phyloP scores from a whole-genome alignment of 2,797 vertebrate genomes.

The Pogoniulus pusillus region DNA sequence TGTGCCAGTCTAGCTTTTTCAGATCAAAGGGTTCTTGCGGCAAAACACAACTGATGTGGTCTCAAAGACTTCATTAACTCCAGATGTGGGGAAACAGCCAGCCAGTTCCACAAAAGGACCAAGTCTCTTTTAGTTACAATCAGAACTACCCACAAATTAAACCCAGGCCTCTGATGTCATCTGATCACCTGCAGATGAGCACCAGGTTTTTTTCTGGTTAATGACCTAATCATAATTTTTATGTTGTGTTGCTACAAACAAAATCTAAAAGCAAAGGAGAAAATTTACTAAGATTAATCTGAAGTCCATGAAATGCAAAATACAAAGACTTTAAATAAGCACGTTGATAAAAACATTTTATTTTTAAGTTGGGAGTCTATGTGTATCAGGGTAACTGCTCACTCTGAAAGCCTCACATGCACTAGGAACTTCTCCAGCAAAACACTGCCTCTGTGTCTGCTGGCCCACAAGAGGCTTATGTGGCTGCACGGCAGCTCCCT shows the following conservation, averaged over 20 bases:
- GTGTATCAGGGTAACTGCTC: not conserved
- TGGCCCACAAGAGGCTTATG: not conserved
- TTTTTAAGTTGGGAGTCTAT: not conserved
- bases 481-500: not conserved
- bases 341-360: not conserved
- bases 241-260: slow-evolving; percentile 69
- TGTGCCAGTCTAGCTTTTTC: slow-evolving; percentile 80
- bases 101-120: slow-evolving; percentile 80
- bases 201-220: slow-evolving; percentile 68
- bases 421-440: not conserved
- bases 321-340: not conserved
- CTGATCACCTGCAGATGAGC: slow-evolving; percentile 80
- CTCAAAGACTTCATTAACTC: slow-evolving; percentile 89
- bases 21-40: slow-evolving; percentile 90
- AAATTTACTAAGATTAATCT: slow-evolving; percentile 30
- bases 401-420: not conserved
- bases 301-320: not conserved
- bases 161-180: slow-evolving; percentile 80
- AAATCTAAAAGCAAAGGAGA: slow-evolving; percentile 64
- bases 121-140: slow-evolving; percentile 78
- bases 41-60: slow-evolving; percentile 91
- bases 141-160: slow-evolving; percentile 85
- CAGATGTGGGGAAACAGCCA: slow-evolving; percentile 86
- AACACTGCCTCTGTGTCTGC: not conserved
- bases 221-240: slow-evolving; percentile 73